These are phyloP conservation scores for Leptonema lineaticorne DNA, from an alignment of 1,140 invertebrate genomes.

Conservation along the genomic window DNA sequence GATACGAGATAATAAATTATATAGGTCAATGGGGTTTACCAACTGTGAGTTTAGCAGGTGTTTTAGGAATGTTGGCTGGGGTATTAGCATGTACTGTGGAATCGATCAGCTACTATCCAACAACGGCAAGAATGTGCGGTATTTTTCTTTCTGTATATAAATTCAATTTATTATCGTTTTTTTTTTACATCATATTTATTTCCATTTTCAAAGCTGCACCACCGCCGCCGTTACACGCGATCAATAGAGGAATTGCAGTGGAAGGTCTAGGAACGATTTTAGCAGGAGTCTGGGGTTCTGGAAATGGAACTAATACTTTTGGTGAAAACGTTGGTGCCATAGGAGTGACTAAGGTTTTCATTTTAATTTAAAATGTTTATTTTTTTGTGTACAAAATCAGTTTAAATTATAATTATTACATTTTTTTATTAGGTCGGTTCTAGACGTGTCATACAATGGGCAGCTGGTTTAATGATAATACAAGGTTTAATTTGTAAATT, in stretches of 20 bases:
- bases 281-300: constrained; percentile 79
- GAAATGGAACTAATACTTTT: constrained; percentile 86
- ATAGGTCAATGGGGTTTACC: constrained; percentile 84
- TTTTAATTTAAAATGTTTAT: too few species aligned
- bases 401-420: too few species aligned
- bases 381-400: too few species aligned
- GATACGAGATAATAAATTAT: neutral
- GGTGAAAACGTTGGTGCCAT: constrained; percentile 90
- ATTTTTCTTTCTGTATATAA: constrained; percentile 1
- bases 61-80: constrained; percentile 81
- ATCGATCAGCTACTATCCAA: constrained; percentile 87
- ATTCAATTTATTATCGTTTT: neutral
- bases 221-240: constrained; percentile 80
- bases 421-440: constrained; percentile 69
- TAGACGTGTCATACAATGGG: constrained; percentile 81
- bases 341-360: constrained; percentile 65
- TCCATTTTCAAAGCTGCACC: constrained; percentile 62
- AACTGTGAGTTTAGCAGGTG: constrained; percentile 71
- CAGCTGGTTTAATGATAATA: constrained; percentile 74
- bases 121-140: constrained; percentile 80
- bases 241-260: constrained; percentile 81
- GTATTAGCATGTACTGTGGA: constrained; percentile 83
- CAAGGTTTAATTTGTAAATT: constrained; percentile 82
- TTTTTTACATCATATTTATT: neutral
- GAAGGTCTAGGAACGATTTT: constrained; percentile 82